These are phyloP conservation scores for Sebastes glaucus DNA, from an alignment of 2,797 vertebrate genomes.

Conservation along the genomic window DNA sequence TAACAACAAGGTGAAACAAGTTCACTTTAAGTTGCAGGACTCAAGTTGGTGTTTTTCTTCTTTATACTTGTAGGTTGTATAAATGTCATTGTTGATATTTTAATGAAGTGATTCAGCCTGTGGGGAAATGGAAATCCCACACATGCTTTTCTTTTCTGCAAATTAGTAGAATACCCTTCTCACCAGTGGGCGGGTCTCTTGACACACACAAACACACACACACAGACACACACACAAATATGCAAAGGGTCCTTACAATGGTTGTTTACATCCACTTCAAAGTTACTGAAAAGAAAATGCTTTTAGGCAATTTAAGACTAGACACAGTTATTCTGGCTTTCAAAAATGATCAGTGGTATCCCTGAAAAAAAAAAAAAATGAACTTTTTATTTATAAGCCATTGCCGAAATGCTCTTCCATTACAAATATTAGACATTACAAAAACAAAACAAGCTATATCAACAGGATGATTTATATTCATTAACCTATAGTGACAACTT, in stretches of 20 bases:
- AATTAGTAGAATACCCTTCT: neutral
- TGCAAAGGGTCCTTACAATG: neutral
- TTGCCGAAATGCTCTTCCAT: neutral
- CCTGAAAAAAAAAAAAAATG: no score
- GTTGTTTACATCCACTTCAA: neutral
- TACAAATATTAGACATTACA: neutral
- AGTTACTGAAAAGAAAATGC: neutral
- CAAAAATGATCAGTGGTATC: neutral
- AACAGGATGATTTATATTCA: neutral
- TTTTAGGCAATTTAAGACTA: neutral
- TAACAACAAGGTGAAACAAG: neutral
- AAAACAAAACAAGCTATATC: neutral
- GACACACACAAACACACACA: neutral
- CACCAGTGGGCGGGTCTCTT: neutral
- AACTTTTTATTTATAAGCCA: neutral
- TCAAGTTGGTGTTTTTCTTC: neutral
- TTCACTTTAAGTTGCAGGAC: neutral
- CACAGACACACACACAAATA: neutral
- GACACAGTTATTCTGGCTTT: neutral
- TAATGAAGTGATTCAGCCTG: neutral
- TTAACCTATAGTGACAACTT: neutral
- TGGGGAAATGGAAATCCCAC: neutral
- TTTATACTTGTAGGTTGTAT: neutral
- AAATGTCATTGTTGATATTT: neutral
- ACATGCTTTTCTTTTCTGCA: neutral